phyloP scores from a whole-genome alignment of 2,888 invertebrate genomes.

The Stenurella melanura region DNA sequence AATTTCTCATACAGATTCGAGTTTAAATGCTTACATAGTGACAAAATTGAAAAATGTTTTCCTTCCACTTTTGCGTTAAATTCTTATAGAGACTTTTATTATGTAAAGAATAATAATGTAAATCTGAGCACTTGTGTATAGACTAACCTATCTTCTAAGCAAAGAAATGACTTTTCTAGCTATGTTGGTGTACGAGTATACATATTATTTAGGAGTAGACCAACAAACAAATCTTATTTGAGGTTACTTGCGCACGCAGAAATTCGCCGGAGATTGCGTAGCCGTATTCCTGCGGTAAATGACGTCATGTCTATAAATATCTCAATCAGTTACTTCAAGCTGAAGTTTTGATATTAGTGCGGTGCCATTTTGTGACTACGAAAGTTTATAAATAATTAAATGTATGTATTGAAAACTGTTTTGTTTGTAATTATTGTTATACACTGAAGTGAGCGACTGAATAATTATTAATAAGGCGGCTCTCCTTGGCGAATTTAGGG shows the following conservation, averaged over 20 bases:
- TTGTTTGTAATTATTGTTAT: background rate
- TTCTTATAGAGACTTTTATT: too few relatives aligned
- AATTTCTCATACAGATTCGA: too few relatives aligned
- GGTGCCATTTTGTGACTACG: conserved; percentile 2
- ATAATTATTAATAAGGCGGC: background rate
- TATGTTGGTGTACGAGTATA: too few relatives aligned
- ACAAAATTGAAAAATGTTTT: too few relatives aligned
- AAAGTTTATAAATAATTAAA: conserved; percentile 13
- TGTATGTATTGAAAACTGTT: conserved; percentile 10
- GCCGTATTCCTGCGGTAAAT: conserved; percentile 18
- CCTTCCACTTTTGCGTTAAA: too few relatives aligned
- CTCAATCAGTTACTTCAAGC: background rate
- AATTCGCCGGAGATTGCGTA: background rate
- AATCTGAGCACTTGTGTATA: too few relatives aligned
- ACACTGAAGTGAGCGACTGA: conserved; percentile 17
- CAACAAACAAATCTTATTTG: background rate
- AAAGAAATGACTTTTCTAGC: too few relatives aligned
- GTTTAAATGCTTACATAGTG: too few relatives aligned
- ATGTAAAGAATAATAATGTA: too few relatives aligned
- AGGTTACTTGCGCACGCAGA: background rate
- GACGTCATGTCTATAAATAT: conserved; percentile 28
- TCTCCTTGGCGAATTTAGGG: background rate
- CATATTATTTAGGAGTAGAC: too few relatives aligned
- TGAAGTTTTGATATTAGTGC: background rate
- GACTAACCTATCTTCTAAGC: too few relatives aligned